A percentile compares a stretch with the other conserved stretches of the same genome.
Conservation (phyloP, 1,140 invertebrate species). For the Mycetomoellerius zeteki region DNA sequence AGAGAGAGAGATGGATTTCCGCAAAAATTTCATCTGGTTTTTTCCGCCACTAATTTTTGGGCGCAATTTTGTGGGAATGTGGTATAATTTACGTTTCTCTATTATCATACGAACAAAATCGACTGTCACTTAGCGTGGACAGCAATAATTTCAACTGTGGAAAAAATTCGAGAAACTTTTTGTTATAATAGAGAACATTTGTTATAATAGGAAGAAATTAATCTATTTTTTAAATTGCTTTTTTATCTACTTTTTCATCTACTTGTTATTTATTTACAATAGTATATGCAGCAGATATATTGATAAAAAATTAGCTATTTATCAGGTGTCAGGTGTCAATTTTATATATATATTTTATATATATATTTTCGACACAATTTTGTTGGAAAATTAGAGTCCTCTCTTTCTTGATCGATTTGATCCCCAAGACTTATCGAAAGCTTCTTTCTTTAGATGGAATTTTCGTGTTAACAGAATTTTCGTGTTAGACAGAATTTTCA, state of each 20-base stretch:
- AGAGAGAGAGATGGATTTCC: background rate
- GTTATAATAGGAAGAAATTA: background rate
- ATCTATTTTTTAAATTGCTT: background rate
- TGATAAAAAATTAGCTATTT: background rate
- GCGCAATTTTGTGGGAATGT: background rate
- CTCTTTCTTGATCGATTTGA: background rate
- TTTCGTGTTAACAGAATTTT: slow-evolving; percentile 26
- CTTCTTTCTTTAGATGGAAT: background rate
- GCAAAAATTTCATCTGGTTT: slow-evolving; percentile 37
- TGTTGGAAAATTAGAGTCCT: background rate
- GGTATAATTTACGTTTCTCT: background rate
- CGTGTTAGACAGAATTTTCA: background rate
- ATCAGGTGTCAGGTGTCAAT: background rate
- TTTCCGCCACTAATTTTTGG: slow-evolving; percentile 17
- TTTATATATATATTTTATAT: slow-evolving; percentile 5
- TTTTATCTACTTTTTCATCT: background rate
- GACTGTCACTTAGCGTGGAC: background rate
- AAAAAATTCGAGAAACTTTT: background rate
- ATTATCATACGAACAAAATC: slow-evolving; percentile 16
- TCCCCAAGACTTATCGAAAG: background rate
- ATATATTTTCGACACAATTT: background rate
- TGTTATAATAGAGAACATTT: background rate
- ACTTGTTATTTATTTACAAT: background rate
- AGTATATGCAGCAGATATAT: background rate
- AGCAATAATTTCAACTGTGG: background rate